Conservation (phyloP, 2,113 vertebrate genomes). For the Aldabrachelys gigantea region DNA sequence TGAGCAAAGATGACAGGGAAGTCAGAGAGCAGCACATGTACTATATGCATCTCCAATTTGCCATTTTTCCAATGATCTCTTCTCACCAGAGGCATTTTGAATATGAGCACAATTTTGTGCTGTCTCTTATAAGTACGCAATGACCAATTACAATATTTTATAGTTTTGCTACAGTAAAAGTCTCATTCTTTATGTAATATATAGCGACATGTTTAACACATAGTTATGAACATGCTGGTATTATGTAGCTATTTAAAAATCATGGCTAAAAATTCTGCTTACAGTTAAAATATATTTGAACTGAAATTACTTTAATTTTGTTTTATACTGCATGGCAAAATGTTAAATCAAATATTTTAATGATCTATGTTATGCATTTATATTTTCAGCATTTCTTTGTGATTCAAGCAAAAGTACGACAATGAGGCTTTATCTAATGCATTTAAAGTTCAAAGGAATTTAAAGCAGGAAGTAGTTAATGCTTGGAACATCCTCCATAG, state of each 20-base stretch:
- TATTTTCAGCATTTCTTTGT: background rate
- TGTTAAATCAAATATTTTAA: background rate
- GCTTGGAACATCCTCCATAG: background rate
- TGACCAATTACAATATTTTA: background rate
- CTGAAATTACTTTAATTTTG: fast-evolving
- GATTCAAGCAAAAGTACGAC: background rate
- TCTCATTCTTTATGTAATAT: background rate
- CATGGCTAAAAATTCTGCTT: background rate
- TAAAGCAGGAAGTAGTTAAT: background rate
- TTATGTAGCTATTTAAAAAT: background rate
- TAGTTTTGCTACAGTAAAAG: constrained; percentile 17
- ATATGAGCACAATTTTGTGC: constrained; percentile 16
- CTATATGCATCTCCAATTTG: constrained; percentile 36
- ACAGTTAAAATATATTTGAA: background rate
- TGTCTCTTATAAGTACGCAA: background rate
- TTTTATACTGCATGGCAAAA: background rate
- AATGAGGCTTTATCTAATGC: background rate
- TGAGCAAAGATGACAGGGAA: constrained; percentile 65
- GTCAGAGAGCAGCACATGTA: background rate
- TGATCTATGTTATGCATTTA: background rate
- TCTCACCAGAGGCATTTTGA: constrained; percentile 47
- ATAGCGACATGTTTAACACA: background rate
- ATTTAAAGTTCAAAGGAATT: background rate
- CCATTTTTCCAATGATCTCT: constrained; percentile 46
- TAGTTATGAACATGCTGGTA: background rate